Evolutionary conservation across 2,888 invertebrate species (phyloP), one percentile per base, ranked within the genome.

Genomic region (Laspeyria flexula): DNA sequence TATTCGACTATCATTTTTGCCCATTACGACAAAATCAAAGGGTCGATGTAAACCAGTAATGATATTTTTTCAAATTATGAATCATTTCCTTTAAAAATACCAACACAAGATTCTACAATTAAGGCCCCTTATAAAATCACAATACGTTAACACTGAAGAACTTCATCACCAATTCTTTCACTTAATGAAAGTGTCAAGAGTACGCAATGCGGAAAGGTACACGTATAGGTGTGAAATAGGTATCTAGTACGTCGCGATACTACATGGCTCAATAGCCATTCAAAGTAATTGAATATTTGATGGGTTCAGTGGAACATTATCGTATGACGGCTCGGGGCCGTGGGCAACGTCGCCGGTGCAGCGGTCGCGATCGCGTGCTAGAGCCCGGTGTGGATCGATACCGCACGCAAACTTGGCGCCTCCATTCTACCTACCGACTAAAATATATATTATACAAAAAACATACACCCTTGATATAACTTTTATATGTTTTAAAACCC

Each of bases 361-460:
- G 79, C 84, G 80, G 79, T 67, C 77, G 75, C 77, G 81, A 79
- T 89, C 86, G 90, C 91, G 90, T 90, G 91, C 83, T 81, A 69
- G 75, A 76, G 75, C 62, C 76, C 75, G 75, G 69, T 73, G 71
- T 63, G 81, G 88, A 89, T 90, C 90, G 87, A 90, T 90, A 90
- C 81, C 77, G 79, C 83, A 81, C 83, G 86, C 85, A 81, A 84
- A 85, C 77, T 85, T 88, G 79, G 83, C 86, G 84, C 81, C 82
- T 82, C 74, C 77, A 77, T 65, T 76, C 79, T 77, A 75, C 65
- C 74, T 68, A 72, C 71, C 65, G 61, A 72, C 73, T 70, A 34
- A 74, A 75, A 65, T 71, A 68, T 68, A 73, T 71, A 42, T 43
- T 37, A 13, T 29, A 45, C 25, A 42, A 37, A 54, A 53, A 59